Percentiles rank a stretch among this genome's conserved stretches.
These are phyloP conservation scores for Cavia aperea DNA, from an alignment of 2,113 vertebrate genomes.

Conservation along the genomic window DNA sequence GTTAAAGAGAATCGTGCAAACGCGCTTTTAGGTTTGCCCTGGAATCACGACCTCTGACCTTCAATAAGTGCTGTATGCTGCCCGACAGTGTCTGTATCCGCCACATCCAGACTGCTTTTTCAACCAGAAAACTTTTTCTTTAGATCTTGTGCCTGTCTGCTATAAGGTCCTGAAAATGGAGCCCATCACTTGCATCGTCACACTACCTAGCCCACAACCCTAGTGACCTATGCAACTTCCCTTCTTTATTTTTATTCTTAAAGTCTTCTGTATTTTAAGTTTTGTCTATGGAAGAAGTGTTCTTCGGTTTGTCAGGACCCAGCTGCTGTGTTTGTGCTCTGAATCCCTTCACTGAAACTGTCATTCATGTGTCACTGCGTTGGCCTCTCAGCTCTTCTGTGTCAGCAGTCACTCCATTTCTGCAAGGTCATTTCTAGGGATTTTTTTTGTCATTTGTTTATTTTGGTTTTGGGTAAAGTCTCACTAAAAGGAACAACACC, in stretches of 20 bases:
- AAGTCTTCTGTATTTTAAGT: not conserved
- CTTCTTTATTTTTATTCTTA: not conserved
- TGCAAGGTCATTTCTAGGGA: not conserved
- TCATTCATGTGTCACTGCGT: not conserved
- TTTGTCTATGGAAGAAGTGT: not conserved
- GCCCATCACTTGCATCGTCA: not conserved
- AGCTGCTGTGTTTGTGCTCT: not conserved
- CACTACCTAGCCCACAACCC: not conserved
- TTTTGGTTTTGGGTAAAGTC: not conserved
- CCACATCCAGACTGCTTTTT: not conserved
- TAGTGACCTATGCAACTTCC: not conserved
- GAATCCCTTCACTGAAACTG: not conserved
- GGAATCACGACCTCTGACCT: not conserved
- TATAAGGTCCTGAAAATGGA: not conserved
- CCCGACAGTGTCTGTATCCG: not conserved
- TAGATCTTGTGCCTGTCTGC: not conserved
- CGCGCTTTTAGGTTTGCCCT: not conserved
- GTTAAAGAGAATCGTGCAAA: not conserved
- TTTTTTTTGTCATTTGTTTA: not conserved
- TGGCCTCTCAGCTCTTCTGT: not conserved
- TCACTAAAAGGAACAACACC: conserved; percentile 1
- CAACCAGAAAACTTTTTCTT: not conserved
- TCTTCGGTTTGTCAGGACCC: not conserved
- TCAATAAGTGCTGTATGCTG: not conserved
- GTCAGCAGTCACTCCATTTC: not conserved